Conservation (phyloP, 2,113 vertebrate species). For the Aythya baeri region DNA sequence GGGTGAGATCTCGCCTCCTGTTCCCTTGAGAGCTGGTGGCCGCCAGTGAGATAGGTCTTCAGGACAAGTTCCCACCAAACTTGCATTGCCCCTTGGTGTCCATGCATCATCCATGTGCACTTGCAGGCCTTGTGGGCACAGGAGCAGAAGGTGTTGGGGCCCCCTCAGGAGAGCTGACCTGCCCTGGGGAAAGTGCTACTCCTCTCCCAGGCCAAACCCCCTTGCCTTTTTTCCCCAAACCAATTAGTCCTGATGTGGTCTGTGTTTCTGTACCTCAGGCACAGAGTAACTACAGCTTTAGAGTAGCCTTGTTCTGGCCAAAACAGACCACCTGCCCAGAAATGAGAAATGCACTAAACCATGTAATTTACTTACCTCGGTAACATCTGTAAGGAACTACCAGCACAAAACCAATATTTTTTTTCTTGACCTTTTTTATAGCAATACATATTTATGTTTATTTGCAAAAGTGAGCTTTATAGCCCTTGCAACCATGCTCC, state of each 20-base stretch:
- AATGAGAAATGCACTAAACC: slow-evolving; percentile 60
- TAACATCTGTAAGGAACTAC: slow-evolving; percentile 68
- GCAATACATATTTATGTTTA: slow-evolving; percentile 42
- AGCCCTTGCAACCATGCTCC: neutral
- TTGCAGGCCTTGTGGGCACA: neutral
- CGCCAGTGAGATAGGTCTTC: accelerated
- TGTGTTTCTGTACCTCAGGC: neutral
- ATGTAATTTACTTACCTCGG: slow-evolving; percentile 74
- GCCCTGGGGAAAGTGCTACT: neutral
- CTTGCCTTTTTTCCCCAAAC: neutral
- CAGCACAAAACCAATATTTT: slow-evolving; percentile 34
- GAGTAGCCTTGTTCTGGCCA: slow-evolving; percentile 17
- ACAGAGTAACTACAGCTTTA: neutral
- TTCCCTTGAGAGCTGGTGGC: accelerated
- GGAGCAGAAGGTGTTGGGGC: neutral
- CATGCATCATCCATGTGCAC: accelerated
- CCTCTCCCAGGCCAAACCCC: accelerated
- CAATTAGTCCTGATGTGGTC: neutral
- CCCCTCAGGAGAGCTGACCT: too few species aligned
- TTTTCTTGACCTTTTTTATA: slow-evolving; percentile 42
- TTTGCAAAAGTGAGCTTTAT: neutral
- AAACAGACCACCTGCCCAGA: slow-evolving; percentile 25
- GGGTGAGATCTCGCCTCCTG: neutral
- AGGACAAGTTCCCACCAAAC: neutral
- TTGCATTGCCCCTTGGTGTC: neutral